A percentile compares a stretch with the other conserved stretches of the same genome.
phyloP scores from a whole-genome alignment of 2,797 vertebrate species.

The Myotis pilosus region DNA sequence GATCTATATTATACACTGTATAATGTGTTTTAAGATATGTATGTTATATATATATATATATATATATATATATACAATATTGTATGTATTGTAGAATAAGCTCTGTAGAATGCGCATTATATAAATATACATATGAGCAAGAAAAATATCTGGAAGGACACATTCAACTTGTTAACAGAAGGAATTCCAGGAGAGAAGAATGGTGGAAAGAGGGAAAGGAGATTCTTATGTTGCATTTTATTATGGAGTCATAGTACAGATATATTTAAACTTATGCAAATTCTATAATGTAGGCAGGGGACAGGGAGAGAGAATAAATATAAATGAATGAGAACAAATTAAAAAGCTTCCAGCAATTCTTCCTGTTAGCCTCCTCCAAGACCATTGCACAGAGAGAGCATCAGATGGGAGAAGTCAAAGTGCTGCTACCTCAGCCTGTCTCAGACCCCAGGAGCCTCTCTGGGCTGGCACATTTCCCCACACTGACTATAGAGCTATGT shows the following conservation, averaged over 20 bases:
- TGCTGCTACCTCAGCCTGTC: neutral
- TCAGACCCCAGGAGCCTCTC: neutral
- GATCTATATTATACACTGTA: neutral
- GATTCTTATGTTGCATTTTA: neutral
- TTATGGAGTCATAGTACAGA: neutral
- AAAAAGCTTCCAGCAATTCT: neutral
- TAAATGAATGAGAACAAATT: neutral
- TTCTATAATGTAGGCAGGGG: neutral
- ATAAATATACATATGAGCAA: neutral
- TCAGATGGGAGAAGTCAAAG: neutral
- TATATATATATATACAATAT: neutral
- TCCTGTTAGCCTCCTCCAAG: neutral
- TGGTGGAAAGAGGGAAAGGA: neutral
- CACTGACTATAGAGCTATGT: neutral
- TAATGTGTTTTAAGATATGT: neutral
- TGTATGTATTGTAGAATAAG: neutral
- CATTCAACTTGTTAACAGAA: conserved; percentile 12
- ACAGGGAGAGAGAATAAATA: neutral
- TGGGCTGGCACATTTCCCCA: neutral
- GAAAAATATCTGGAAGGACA: conserved; percentile 23
- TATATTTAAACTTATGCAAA: neutral
- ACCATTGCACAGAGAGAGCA: neutral
- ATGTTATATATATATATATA: neutral
- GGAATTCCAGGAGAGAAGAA: neutral
- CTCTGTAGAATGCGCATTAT: neutral